Evolutionary conservation across 2,113 vertebrate species (phyloP), one percentile per base, ranked within the genome.

Genomic region (Coturnix japonica): DNA sequence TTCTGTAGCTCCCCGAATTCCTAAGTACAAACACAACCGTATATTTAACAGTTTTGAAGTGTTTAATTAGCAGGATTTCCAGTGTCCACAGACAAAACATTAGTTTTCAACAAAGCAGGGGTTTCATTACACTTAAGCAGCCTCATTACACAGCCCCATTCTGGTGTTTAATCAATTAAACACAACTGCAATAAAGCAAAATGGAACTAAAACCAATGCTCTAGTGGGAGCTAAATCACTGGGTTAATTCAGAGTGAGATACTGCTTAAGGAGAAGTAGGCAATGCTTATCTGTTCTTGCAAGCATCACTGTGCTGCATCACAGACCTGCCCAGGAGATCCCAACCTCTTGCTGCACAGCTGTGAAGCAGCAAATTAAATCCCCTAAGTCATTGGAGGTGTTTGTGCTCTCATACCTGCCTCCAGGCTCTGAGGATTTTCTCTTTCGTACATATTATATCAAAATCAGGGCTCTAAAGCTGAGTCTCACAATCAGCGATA

Each of bases 151-250:
- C 85, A 70, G 81, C 39, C 63, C 85, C 53, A 86, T 91, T 85
- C 85, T 81, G 73, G 53, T 92, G 76, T 47, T 81, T 82, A 95
- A 95, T 94, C 92, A 95, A 91, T 94, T 95, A 93, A 93, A 70
- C 87, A 83, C 41, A 43, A 81, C 26, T 16, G 77, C 73, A 75
- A 37, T 77, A 83, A 77, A 74, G 88, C 35, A 56, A 75, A 94
- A 79, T 83, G 94, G 89, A 96, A 95, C 91, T 87, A 74, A 93
- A 93, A 77, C 72, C 75, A 35, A 81, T 93, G 76, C 69, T 93
- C 72, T 83, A 73, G 64, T 59, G 37, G 73, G 71, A 94, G 41
- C 66, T 86, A 91, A 95, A 93, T 92, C 87, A 69, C 70, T 25
- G 53, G 65, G 76, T 69, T 91, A 91, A 95, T 89, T 94, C 75